Evolutionary conservation across 2,888 invertebrate species (phyloP), one percentile per base, ranked within the genome.

Genomic region (Cephus sareptanus): DNA sequence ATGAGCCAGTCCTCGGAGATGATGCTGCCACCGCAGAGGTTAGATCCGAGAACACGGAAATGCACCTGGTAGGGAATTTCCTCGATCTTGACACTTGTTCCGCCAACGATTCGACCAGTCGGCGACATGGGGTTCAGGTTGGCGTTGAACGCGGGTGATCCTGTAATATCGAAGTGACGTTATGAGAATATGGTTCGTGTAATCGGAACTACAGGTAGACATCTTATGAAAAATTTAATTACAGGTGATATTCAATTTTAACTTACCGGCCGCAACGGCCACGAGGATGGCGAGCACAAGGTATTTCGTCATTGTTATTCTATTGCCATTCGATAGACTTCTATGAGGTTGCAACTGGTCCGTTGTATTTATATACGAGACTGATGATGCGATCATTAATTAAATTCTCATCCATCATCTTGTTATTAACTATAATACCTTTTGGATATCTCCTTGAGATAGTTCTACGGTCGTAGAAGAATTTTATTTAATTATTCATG

Each of bases 11-110:
- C 88, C 2, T 84, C 89, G 35, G 92, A 92, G 6, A 94, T 89
- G n/a, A 93, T 92, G 4, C 93, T 91, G 1, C 93, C 94, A 0
- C 94, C 94, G 82, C 94, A 94, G 0, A 89, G 86, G 84, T 94
- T 94, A 0, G 88, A 85, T 0, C 93, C 93, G 11, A 87, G 80
- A 34, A 86, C 85, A 12, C 90, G 76, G 1, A 93, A 78, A 0
- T 92, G 92, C 1, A 93, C 92, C 83, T 93, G 93, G 84, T 93
- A 92, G 0, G 93, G 93, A 0, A 90, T 92, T 4, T 90, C 88
- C 0, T 87, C 91, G 76, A 93, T 93, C 11, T 92, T 90, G 0
- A 92, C 90, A 71, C 91, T 89, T 75, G 92, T 90, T 2, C 93
- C 93, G 0, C 93, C 93, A 0, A 93, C 92, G 70, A 93, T 93